Evolutionary conservation across 1,140 invertebrate genomes (phyloP).

Genomic region (Elymnias hypermnestra): DNA sequence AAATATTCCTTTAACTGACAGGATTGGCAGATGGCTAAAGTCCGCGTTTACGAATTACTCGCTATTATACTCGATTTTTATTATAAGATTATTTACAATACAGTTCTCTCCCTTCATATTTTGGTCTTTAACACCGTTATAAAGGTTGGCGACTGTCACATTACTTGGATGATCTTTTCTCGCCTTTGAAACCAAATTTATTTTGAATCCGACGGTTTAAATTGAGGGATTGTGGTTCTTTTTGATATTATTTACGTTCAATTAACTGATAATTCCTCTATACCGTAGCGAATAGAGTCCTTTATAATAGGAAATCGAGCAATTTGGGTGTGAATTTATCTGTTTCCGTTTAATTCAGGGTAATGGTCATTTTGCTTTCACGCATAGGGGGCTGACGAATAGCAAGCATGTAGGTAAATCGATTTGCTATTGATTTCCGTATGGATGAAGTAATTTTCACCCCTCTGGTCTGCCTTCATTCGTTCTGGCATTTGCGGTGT

Average conservation of each 20-base stretch:
- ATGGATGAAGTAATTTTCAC: slow-evolving; percentile 9
- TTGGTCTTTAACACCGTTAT: slow-evolving; percentile 40
- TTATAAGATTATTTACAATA: slow-evolving; percentile 31
- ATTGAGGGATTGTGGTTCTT: slow-evolving; percentile 1
- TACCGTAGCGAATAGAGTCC: slow-evolving; percentile 58
- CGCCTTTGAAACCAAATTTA: not conserved
- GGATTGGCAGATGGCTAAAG: slow-evolving; percentile 46
- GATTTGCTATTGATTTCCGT: slow-evolving; percentile 31
- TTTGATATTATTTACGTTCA: slow-evolving; percentile 25
- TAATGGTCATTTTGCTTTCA: slow-evolving; percentile 42
- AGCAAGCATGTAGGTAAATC: slow-evolving; percentile 48
- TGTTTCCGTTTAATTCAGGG: slow-evolving; percentile 58
- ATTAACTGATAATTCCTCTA: slow-evolving; percentile 46
- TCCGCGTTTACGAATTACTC: slow-evolving; percentile 34
- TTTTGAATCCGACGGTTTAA: not conserved
- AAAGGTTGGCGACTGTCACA: slow-evolving; percentile 36
- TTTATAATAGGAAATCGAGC: slow-evolving; percentile 65
- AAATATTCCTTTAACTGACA: slow-evolving; percentile 30
- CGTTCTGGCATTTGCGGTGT: too few relatives aligned
- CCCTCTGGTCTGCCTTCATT: not conserved
- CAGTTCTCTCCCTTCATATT: slow-evolving; percentile 34
- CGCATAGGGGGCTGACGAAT: slow-evolving; percentile 40
- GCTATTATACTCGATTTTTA: slow-evolving; percentile 33
- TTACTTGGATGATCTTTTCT: slow-evolving; percentile 32
- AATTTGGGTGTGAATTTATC: slow-evolving; percentile 59